Conservation (phyloP, 2,113 vertebrate species). For the Physeter macrocephalus region DNA sequence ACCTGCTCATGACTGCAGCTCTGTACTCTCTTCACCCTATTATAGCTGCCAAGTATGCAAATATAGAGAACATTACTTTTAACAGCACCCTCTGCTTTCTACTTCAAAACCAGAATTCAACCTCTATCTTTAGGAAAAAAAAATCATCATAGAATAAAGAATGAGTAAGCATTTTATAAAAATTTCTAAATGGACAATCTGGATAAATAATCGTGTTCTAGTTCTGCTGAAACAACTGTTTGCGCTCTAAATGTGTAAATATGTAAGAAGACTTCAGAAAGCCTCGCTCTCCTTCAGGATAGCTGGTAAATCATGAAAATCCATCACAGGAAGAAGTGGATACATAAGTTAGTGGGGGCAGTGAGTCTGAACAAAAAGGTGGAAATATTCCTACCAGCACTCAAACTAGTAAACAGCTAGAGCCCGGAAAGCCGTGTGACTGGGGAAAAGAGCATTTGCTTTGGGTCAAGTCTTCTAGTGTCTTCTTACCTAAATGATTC, state of each 20-base stretch:
- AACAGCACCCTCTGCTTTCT: not conserved
- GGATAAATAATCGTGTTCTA: not conserved
- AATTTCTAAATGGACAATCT: not conserved
- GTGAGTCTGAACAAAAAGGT: not conserved
- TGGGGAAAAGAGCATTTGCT: not conserved
- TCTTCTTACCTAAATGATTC: not conserved
- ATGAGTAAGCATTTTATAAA: not conserved
- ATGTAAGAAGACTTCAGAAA: not conserved
- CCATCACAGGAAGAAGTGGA: not conserved
- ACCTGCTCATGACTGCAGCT: not conserved
- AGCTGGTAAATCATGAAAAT: not conserved
- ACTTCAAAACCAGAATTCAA: not conserved
- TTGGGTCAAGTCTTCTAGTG: not conserved
- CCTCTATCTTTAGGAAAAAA: not conserved
- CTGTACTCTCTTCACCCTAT: not conserved
- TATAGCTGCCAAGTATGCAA: not conserved
- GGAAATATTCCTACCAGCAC: not conserved
- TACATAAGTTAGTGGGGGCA: not conserved
- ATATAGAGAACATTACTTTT: not conserved
- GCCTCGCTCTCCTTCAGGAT: not conserved
- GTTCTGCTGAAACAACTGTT: not conserved
- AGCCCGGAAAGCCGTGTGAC: not conserved
- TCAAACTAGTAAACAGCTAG: not conserved
- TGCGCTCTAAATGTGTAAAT: not conserved
- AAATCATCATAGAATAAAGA: not conserved